Conservation (phyloP, 2,797 vertebrate species). For the Dicrostonyx torquatus region DNA sequence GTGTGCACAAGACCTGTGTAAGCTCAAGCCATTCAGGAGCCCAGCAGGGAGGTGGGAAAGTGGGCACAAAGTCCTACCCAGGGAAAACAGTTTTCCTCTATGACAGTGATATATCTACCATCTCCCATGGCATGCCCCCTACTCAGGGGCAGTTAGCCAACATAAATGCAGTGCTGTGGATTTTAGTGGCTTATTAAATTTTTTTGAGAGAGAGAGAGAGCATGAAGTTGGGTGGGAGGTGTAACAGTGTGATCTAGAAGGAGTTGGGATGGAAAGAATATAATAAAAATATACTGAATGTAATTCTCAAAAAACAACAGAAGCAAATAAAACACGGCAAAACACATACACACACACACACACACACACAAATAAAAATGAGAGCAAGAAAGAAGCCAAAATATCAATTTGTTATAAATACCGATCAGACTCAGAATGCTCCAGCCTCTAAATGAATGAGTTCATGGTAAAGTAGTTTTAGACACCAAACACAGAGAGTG, state of each 20-base stretch:
- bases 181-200: neutral
- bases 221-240: neutral
- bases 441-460: neutral
- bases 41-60: neutral
- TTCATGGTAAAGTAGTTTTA: neutral
- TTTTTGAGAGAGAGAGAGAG: neutral
- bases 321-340: neutral
- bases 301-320: neutral
- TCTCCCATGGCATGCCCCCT: no score
- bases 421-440: neutral
- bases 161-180: accelerated
- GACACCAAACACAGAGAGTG: neutral
- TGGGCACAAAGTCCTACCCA: neutral
- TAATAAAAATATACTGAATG: neutral
- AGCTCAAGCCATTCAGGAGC: neutral
- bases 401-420: neutral
- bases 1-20: neutral
- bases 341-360: no score
- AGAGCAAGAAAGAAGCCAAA: neutral
- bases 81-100: neutral
- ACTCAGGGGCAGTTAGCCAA: no score
- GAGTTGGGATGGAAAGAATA: neutral
- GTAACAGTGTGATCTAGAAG: neutral
- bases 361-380: neutral
- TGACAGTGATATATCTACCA: neutral